Conservation (phyloP, 1,140 invertebrate species). For the Dendroctonus valens region DNA sequence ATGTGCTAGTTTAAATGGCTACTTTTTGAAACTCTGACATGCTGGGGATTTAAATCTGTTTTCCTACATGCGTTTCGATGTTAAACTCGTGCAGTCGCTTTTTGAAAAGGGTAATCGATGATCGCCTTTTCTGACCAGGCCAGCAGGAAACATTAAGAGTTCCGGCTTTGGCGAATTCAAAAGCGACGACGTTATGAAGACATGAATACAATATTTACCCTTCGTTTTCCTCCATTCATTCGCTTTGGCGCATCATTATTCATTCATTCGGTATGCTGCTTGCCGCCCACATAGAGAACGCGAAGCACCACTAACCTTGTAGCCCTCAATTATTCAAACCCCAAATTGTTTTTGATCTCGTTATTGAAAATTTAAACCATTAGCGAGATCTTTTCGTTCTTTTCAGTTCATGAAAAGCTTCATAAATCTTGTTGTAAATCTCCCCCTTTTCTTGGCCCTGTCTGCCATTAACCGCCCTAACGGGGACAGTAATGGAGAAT, state of each 20-base stretch:
- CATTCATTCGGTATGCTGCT: not conserved
- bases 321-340: not conserved
- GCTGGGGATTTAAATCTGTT: too few relatives aligned
- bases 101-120: too few relatives aligned
- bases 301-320: too few relatives aligned
- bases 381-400: constrained; percentile 7
- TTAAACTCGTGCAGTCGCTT: too few relatives aligned
- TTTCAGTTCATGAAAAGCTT: constrained; percentile 2
- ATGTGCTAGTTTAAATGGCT: not conserved
- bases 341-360: constrained; percentile 3
- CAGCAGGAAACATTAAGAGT: too few relatives aligned
- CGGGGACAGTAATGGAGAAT: not conserved
- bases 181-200: too few relatives aligned
- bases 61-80: too few relatives aligned
- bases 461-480: not conserved
- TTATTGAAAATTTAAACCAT: constrained; percentile 9
- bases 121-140: too few relatives aligned
- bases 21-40: constrained; percentile 1
- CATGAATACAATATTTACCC: too few relatives aligned
- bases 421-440: constrained; percentile 7
- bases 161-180: not conserved
- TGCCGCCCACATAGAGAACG: too few relatives aligned
- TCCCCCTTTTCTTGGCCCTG: not conserved
- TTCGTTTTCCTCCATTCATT: too few relatives aligned
- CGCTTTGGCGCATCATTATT: not conserved